A percentile compares a stretch with the other conserved stretches of the same genome.
Evolutionary conservation across 2,797 vertebrate genomes (phyloP).

Genomic region (Alca torda): DNA sequence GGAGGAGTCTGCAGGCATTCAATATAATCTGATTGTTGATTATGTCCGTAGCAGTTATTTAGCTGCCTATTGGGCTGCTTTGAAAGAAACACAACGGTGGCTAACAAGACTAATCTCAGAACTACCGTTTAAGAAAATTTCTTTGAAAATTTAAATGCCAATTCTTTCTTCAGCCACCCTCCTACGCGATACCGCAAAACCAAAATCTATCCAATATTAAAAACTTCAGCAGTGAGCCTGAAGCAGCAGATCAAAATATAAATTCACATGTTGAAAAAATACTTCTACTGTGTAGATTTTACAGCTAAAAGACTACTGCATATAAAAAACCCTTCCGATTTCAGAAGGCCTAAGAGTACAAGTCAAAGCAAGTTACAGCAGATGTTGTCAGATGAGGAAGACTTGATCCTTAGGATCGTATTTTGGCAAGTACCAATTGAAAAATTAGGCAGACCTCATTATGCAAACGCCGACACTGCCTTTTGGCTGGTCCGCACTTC

Average conservation of each 20-base stretch:
- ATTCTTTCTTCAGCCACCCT: background rate
- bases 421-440: background rate
- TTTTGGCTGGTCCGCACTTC: background rate
- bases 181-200: rapidly evolving
- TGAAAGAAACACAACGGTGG: slow-evolving; percentile 4
- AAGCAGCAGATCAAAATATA: background rate
- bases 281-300: background rate
- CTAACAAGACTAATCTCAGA: slow-evolving; percentile 2
- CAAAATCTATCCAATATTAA: background rate
- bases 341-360: background rate
- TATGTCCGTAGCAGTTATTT: slow-evolving; percentile 17
- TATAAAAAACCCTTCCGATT: background rate
- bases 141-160: background rate
- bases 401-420: background rate
- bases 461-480: background rate
- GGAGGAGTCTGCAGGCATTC: slow-evolving; percentile 7
- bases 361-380: background rate
- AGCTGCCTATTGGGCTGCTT: background rate
- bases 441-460: background rate
- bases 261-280: background rate
- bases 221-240: background rate
- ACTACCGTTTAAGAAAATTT: background rate
- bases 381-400: background rate
- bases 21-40: slow-evolving; percentile 44
- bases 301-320: background rate